Evolutionary conservation across 1,140 invertebrate species (phyloP), one percentile per base, ranked within the genome.

Genomic region (Drosophila nikananu): DNA sequence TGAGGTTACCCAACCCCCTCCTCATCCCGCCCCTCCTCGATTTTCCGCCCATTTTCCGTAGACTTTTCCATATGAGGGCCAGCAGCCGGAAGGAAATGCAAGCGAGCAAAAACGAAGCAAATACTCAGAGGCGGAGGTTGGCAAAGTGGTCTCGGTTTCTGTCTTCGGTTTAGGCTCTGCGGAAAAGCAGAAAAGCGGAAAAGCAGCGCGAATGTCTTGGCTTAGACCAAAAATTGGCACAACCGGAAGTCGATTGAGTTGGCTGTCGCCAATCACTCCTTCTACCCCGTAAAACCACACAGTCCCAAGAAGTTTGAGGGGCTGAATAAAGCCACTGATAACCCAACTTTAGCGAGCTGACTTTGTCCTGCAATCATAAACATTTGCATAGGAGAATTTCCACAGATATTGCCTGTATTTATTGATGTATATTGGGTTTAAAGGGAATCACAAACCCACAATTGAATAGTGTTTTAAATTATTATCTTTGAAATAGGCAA

Each of bases 51-150:
- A 42, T 71, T 52, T 72, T 72, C 32, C 39, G 21, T 5, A 9
- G 37, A 30, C 51, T 72, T 51, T 73, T 68, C 65, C 46, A 64
- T 54, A 71, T 66, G 64, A 55, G 73, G 82, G 62, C 71, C 66
- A 72, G 70, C 65, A 84, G 84, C 77, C 84, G 84, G 84, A 87
- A 87, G 84, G 81, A 87, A 87, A 76, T 89, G 84, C 84, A 89
- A 87, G 84, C 84, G 81, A 87, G 83, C 84, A 87, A 81, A 78
- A 81, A 78, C 84, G 64, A 70, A 78, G 75, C 81, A 87, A 89
- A 89, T 76, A 87, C 62, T 41, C 30, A 39, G 39, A 25, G 15
- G 25, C 0, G 15, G 13, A 54, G 32, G 19, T n/a, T 10, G 32
- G 27, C 2, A 10, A 1, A 30, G 19, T 15, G 25, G 25, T 2